A percentile compares a stretch with the other conserved stretches of the same genome.
phyloP scores from a whole-genome alignment of 30 jellyfish, hydroid and myxozoan species.

The Pelagia noctiluca region DNA sequence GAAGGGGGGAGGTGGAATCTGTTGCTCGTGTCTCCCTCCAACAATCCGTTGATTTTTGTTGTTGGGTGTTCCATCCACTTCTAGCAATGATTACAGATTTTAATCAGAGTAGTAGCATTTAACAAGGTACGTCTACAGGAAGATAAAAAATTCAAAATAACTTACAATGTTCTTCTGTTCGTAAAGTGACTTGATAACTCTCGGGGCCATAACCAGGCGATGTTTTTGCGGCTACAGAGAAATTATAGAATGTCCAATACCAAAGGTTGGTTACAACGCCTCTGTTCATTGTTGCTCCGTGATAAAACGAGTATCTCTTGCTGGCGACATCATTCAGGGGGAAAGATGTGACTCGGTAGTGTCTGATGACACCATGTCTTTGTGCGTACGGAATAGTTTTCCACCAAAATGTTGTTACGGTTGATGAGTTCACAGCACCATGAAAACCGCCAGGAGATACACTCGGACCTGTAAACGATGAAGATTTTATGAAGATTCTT shows the following conservation, averaged over 20 bases:
- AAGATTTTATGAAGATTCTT: neutral
- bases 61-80: too few relatives aligned
- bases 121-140: too few relatives aligned
- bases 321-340: conserved; percentile 7
- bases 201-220: conserved; percentile 51
- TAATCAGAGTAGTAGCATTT: too few relatives aligned
- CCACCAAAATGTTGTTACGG: conserved; percentile 34
- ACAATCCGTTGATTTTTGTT: too few relatives aligned
- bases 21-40: too few relatives aligned
- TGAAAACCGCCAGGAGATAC: conserved; percentile 47
- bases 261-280: conserved; percentile 22
- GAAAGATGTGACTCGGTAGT: conserved; percentile 12
- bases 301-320: neutral
- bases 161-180: conserved; percentile 60
- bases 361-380: conserved; percentile 56
- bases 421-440: conserved; percentile 52
- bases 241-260: conserved; percentile 43
- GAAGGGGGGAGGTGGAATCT: too few relatives aligned
- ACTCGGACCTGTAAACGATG: conserved; percentile 23
- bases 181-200: conserved; percentile 2
- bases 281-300: conserved; percentile 11
- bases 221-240: conserved; percentile 43
- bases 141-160: neutral
- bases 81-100: too few relatives aligned
- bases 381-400: conserved; percentile 14